These are phyloP conservation scores for Hemibagrus guttatus DNA, from an alignment of 2,797 vertebrate species.

Conservation along the genomic window DNA sequence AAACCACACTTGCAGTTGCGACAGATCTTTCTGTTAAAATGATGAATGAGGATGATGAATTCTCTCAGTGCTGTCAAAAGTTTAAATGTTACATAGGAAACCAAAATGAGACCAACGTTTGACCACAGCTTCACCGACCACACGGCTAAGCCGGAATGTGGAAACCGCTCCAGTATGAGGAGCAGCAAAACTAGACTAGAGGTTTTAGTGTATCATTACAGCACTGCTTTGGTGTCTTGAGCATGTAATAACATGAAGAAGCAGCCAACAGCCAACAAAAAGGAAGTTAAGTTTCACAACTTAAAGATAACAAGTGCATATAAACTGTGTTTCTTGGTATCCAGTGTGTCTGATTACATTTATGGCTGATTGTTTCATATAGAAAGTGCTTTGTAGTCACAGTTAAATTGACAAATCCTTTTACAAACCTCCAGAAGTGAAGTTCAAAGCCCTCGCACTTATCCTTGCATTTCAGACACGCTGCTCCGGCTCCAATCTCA, in stretches of 20 bases:
- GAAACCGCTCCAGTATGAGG: neutral
- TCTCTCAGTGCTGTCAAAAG: neutral
- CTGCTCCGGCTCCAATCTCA: constrained; percentile 91
- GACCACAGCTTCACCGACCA: neutral
- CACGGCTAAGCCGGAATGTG: neutral
- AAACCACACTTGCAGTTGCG: constrained; percentile 96
- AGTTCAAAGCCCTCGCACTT: constrained; percentile 98
- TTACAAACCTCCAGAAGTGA: constrained; percentile 93
- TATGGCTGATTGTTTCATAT: neutral
- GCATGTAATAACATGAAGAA: constrained; percentile 53
- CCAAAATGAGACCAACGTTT: neutral
- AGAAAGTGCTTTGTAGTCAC: neutral
- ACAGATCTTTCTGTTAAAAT: constrained; percentile 88
- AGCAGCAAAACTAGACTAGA: constrained; percentile 38
- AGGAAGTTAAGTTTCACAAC: neutral
- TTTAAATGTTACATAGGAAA: neutral
- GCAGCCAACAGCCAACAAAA: neutral
- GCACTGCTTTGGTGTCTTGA: constrained; percentile 26
- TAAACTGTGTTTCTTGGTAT: neutral
- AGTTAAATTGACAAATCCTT: neutral
- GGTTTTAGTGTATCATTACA: constrained; percentile 41
- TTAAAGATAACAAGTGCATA: neutral
- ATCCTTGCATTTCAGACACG: constrained; percentile 95
- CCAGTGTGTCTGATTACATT: neutral
- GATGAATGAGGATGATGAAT: neutral